Base-by-base conservation (phyloP, 2,113 vertebrate species). In the Oryzias celebensis region DNA sequence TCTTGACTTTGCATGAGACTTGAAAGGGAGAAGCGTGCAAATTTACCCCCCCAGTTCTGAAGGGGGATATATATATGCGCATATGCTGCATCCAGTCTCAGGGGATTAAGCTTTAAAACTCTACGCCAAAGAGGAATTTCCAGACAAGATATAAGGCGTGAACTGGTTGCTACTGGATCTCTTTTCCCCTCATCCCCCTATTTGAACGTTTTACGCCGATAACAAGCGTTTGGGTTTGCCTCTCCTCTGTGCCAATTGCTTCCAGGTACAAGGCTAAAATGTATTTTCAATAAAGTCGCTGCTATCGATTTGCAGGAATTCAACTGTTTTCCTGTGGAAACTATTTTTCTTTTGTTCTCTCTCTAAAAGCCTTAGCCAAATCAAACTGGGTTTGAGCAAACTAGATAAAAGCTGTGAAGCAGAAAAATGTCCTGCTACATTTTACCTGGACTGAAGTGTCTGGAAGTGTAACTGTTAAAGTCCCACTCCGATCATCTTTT, bases 201-300 rank as follows among this genome's bases (percentile, higher is more conserved):
- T 18, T 60, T 14, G 13, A 20, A 58, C 24, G 55, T 70, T 44
- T 63, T 26, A 22, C 16, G 22, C 44, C 26, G 22, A 49, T 45
- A 28, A 66, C 45, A 57, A 71, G 26, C 17, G 3, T 7, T 13
- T 24, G 2, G 36, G 60, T 59, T 41, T 28, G 16, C 18, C 36
- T 60, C 20, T 59, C 12, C 15, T 12, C 17, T 14, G 2, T 8
- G 46, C 49, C 3, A 23, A 12, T 36, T 10, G 15, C 23, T 28
- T 26, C 20, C 12, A 31, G 4, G 4, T 55, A 24, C n/a, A 23
- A 2, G 0, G 14, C 20, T 7, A 22, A 58, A 24, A 17, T 28
- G 15, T 1, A 7, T 48, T 65, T 47, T 26, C 24, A 5, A 58
- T 44, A 45, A 69, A 52, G 55, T 41, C 43, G 7, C n/a, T 43